These are phyloP conservation scores for Zoanthus solanderi DNA, from an alignment of 92 coral and sea anemone species.

Conservation along the genomic window DNA sequence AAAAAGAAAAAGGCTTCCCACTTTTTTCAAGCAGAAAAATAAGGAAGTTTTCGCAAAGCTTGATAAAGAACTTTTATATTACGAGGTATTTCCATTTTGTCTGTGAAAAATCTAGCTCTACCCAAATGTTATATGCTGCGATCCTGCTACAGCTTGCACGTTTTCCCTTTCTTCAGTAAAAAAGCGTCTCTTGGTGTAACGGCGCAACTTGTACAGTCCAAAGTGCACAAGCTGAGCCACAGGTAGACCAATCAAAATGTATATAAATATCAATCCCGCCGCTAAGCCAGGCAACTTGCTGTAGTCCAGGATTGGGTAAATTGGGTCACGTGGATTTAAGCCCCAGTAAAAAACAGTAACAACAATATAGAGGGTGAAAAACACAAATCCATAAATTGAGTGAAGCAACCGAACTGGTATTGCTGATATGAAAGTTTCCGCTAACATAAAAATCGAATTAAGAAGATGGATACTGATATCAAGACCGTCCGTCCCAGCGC, in stretches of 20 bases:
- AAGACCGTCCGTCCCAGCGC: conserved; percentile 58
- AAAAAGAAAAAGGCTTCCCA: too few species aligned
- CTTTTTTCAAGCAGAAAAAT: too few species aligned
- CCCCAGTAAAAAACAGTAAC: conserved; percentile 90
- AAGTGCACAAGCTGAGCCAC: conserved; percentile 78
- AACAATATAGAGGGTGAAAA: conserved; percentile 65
- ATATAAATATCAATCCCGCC: conserved; percentile 60
- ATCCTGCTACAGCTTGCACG: conserved; percentile 16
- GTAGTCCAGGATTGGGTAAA: conserved; percentile 79
- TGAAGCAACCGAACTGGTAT: conserved; percentile 85
- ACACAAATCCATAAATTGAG: conserved; percentile 76
- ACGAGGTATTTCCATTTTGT: too few species aligned
- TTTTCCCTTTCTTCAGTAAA: conserved; percentile 23
- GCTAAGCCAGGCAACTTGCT: conserved; percentile 61
- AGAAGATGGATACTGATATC: conserved; percentile 71
- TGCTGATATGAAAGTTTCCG: conserved; percentile 70
- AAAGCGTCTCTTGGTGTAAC: conserved; percentile 3
- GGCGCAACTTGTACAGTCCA: conserved; percentile 70
- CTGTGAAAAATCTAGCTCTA: not conserved
- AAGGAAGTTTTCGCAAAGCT: too few species aligned
- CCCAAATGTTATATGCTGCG: conserved; percentile 39
- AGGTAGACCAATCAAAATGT: conserved; percentile 73
- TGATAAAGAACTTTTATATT: too few species aligned
- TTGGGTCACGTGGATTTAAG: conserved; percentile 53
- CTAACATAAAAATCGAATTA: conserved; percentile 69